Evolutionary conservation across 1,140 invertebrate genomes (phyloP), one percentile per base, ranked within the genome.

Genomic region (Littorina saxatilis): DNA sequence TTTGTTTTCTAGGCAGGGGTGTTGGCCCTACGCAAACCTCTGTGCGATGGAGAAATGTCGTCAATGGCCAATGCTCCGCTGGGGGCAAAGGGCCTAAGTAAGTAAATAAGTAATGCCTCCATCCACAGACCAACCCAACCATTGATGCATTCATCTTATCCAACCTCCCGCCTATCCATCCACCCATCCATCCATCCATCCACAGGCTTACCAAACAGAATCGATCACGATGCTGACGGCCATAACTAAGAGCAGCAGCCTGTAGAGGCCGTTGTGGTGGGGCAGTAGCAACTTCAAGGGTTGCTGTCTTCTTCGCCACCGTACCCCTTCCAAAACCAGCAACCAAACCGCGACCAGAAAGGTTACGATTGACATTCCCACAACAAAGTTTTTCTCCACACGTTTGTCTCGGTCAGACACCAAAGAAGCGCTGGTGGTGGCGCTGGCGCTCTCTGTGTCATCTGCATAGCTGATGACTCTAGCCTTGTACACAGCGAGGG

Each of bases 181-280:
- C n/a, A n/a, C n/a, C n/a, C n/a, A n/a, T n/a, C n/a, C n/a, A n/a
- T n/a, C n/a, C n/a, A n/a, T n/a, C n/a, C n/a, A 55, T 17, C n/a
- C n/a, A n/a, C n/a, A 40, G 5, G 43, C 70, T 37, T 40, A 63
- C 78, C 78, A 83, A 13, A 86, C 55, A 40, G 81, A 77, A 81
- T 89, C 88, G 11, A 81, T 55, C 11, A 87, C 75, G 5, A 87
- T 43, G 58, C 63, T 77, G 20, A 86, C 52, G 15, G 83, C 82
- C 40, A 87, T 79, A 1, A 86, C 35, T 15, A 85, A 9, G 4
- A 88, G 81, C n/a, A 85, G 75, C 17, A 84, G 32, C 15, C 87
- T 73, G 50, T 85, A 87, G 37, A 80, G 78, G 27, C 82, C 80
- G 50, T 85, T 86, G 47, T 86, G 85, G n/a, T 83, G 47, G 27